Percentiles rank a stretch among this genome's conserved stretches.
phyloP scores from a whole-genome alignment of 2,888 invertebrate genomes.

The Oxyscelio sp. region DNA sequence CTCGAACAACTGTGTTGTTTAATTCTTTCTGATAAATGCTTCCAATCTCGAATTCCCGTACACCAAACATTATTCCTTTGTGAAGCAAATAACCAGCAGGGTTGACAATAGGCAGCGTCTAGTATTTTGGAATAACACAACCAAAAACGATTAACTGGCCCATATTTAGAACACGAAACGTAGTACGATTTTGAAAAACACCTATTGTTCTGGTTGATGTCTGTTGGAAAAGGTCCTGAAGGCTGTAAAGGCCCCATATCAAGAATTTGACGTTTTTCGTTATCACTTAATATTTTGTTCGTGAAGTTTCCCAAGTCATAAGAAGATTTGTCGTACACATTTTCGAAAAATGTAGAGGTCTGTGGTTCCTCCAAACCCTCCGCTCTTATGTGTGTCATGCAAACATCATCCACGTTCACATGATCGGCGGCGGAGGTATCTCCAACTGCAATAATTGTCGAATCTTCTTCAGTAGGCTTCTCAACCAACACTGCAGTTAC shows the following conservation, averaged over 20 bases:
- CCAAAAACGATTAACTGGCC: slow-evolving; percentile 73
- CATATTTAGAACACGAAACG: slow-evolving; percentile 70
- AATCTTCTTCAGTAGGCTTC: too few relatives aligned
- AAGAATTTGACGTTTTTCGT: too few relatives aligned
- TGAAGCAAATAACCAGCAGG: slow-evolving; percentile 72
- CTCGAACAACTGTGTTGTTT: slow-evolving; percentile 57
- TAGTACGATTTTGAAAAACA: slow-evolving; percentile 74
- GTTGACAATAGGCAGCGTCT: slow-evolving; percentile 75
- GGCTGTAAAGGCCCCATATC: slow-evolving; percentile 14
- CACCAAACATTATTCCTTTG: slow-evolving; percentile 45
- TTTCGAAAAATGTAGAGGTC: too few relatives aligned
- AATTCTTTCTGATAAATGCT: slow-evolving; percentile 73
- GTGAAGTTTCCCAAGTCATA: too few relatives aligned
- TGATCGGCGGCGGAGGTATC: too few relatives aligned
- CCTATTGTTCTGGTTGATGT: slow-evolving; percentile 70
- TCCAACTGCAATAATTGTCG: too few relatives aligned
- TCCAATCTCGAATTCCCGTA: slow-evolving; percentile 73
- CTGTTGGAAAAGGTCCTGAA: slow-evolving; percentile 51
- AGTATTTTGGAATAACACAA: slow-evolving; percentile 74
- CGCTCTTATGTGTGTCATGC: too few relatives aligned
- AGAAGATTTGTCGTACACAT: too few relatives aligned
- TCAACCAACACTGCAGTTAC: too few relatives aligned
- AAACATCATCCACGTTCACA: too few relatives aligned
- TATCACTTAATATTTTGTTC: too few relatives aligned
- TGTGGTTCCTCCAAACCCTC: too few relatives aligned